These are phyloP conservation scores for Oscheius onirici DNA, from an alignment of 2,888 invertebrate genomes.

Conservation along the genomic window DNA sequence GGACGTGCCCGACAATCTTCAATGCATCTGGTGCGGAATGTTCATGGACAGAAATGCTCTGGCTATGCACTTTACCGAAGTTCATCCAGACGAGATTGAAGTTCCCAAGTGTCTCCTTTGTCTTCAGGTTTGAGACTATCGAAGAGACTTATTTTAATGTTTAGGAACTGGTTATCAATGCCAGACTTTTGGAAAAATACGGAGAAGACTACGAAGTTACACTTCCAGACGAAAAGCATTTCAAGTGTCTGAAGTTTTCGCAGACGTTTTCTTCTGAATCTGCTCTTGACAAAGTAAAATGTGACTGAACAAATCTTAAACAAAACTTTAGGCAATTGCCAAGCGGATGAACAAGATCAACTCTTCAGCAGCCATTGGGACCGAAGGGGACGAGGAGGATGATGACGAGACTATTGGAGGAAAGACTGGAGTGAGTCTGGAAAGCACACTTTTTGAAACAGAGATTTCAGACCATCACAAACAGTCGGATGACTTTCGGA, in stretches of 20 bases:
- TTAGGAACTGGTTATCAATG: conserved; percentile 68
- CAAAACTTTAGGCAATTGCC: conserved; percentile 32
- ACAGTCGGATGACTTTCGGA: conserved; percentile 65
- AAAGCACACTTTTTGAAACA: background rate
- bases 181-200: conserved; percentile 65
- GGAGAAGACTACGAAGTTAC: conserved; percentile 64
- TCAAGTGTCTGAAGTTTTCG: conserved; percentile 54
- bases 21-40: conserved; percentile 72
- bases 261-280: conserved; percentile 55
- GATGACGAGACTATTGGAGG: conserved; percentile 33
- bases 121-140: conserved; percentile 44
- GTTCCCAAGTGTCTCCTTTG: conserved; percentile 71
- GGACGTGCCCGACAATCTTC: conserved; percentile 62
- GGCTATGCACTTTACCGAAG: conserved; percentile 70
- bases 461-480: conserved; percentile 47
- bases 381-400: conserved; percentile 38
- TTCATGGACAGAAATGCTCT: conserved; percentile 61
- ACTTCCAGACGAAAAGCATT: conserved; percentile 68
- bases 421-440: background rate
- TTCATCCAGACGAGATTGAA: conserved; percentile 67
- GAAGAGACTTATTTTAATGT: background rate
- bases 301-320: background rate
- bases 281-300: conserved; percentile 60
- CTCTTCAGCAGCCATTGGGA: conserved; percentile 8
- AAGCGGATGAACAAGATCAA: conserved; percentile 31